Evolutionary conservation across 1,140 invertebrate species (phyloP).

Genomic region (Heliconius himera): DNA sequence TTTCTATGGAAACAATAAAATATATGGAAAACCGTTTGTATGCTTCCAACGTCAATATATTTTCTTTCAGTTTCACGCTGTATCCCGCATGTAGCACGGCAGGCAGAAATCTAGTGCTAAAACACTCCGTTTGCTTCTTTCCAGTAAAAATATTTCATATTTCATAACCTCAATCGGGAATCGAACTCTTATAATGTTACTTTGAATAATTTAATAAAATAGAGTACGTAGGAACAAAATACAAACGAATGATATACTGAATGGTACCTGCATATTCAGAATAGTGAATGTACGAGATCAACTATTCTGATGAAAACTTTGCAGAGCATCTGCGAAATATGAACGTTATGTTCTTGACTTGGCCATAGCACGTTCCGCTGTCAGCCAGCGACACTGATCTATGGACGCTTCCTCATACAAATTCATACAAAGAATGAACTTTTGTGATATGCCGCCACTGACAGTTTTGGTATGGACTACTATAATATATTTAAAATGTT

Average conservation of each 20-base stretch:
- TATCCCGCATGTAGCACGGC: no score
- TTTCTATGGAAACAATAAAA: neutral
- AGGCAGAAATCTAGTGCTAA: no score
- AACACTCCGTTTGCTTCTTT: no score
- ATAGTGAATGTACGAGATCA: neutral
- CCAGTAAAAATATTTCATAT: no score
- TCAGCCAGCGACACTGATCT: slow-evolving; percentile 9
- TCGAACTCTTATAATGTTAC: no score
- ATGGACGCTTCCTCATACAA: slow-evolving; percentile 11
- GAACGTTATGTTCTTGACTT: slow-evolving; percentile 12
- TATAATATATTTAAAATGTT: neutral
- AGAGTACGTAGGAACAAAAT: no score
- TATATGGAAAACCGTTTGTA: neutral
- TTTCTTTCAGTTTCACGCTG: neutral
- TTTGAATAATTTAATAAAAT: no score
- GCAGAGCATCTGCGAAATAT: neutral
- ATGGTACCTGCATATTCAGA: neutral
- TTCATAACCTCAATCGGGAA: no score
- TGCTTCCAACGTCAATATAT: neutral
- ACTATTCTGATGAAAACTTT: slow-evolving; percentile 9
- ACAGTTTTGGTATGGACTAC: neutral
- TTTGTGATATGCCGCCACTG: slow-evolving; percentile 8
- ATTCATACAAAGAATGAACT: slow-evolving; percentile 6
- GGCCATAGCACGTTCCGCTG: slow-evolving; percentile 2
- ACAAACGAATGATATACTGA: neutral